Conservation (phyloP, 2,888 invertebrate genomes). For the Heliconius charithonia region DNA sequence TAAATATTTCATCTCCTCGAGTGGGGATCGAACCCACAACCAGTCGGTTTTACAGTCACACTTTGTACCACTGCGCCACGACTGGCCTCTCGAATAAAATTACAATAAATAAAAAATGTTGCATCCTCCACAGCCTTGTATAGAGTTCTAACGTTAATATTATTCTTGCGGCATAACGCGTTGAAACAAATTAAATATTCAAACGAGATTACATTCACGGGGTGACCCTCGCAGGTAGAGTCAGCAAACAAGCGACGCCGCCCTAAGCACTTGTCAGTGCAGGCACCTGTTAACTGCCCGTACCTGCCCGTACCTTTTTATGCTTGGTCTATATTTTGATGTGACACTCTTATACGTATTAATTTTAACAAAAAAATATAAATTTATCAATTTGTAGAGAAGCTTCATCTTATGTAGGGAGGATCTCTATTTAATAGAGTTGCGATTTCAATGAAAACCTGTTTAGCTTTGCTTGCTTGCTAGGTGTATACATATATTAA, state of each 20-base stretch:
- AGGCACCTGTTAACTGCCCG: constrained; percentile 37
- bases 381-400: not conserved
- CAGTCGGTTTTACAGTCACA: too few species aligned
- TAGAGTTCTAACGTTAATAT: constrained; percentile 11
- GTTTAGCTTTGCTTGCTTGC: not conserved
- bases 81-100: constrained; percentile 11
- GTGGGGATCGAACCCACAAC: too few species aligned
- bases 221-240: constrained; percentile 40
- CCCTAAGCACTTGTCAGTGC: constrained; percentile 40
- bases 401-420: not conserved
- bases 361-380: not conserved
- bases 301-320: constrained; percentile 22
- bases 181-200: constrained; percentile 27
- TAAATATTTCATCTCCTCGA: too few species aligned
- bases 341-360: not conserved
- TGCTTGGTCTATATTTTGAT: not conserved
- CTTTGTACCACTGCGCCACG: too few species aligned
- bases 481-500: not conserved
- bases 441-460: not conserved
- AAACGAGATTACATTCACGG: constrained; percentile 28
- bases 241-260: constrained; percentile 31
- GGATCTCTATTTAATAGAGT: not conserved
- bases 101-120: constrained; percentile 1
- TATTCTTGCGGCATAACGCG: constrained; percentile 5
- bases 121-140: constrained; percentile 1